A percentile compares a stretch with the other conserved stretches of the same genome.
Conservation (phyloP, 2,113 vertebrate species). For the Oryctolagus cuniculus region mOryCun1.1 NC_091434.1:129284501-129285000, state of each 20-base stretch:
- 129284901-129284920: not conserved
- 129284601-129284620: not conserved
- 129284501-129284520: not conserved
- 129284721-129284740: not conserved
- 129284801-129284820: not conserved
- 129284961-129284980: not conserved
- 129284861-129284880: not conserved
- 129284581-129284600: not conserved
- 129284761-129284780: not conserved
- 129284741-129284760: not conserved
- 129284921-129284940: not conserved
- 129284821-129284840: not conserved
- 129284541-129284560: not conserved
- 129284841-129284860: not conserved
- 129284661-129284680: not conserved
- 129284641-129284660: not conserved
- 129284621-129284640: not conserved
- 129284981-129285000: not conserved
- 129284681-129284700: not conserved
- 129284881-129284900: conserved; percentile 5
- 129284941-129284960: conserved; percentile 9
- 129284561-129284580: not conserved
- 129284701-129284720: not conserved
- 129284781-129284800: not conserved
- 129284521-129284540: not conserved